A percentile compares a stretch with the other conserved stretches of the same genome.
Evolutionary conservation across 1,140 invertebrate genomes (phyloP).

Genomic region (Tigriopus japonicus): DNA sequence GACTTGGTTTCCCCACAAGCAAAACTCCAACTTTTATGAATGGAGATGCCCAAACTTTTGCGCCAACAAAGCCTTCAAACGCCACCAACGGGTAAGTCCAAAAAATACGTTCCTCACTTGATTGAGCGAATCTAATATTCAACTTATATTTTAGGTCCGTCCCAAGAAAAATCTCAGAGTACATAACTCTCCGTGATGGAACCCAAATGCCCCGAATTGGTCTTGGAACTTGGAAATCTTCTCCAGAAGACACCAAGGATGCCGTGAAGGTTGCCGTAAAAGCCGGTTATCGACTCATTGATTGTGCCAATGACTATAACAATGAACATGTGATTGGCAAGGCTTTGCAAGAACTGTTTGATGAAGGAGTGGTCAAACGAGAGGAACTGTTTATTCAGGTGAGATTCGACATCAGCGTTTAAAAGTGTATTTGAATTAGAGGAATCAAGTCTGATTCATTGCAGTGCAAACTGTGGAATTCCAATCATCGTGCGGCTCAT

Average conservation of each 20-base stretch:
- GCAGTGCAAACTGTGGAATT: not conserved
- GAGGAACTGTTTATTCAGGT: not conserved
- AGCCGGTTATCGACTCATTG: constrained; percentile 3
- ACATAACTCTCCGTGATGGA: not conserved
- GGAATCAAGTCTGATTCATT: too few species aligned
- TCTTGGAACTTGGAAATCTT: not conserved
- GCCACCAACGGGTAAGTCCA: too few species aligned
- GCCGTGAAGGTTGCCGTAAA: not conserved
- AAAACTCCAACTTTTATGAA: too few species aligned
- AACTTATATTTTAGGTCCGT: too few species aligned
- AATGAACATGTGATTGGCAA: constrained; percentile 5
- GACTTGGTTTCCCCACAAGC: too few species aligned
- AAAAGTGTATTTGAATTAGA: too few species aligned
- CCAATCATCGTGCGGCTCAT: not conserved
- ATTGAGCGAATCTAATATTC: too few species aligned
- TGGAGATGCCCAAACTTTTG: too few species aligned
- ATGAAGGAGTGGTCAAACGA: not conserved
- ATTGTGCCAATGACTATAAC: not conserved
- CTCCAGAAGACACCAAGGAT: not conserved
- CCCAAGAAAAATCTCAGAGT: too few species aligned
- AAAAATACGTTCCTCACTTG: too few species aligned
- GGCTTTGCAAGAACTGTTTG: not conserved
- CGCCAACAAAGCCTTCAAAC: too few species aligned
- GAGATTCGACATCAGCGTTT: too few species aligned
- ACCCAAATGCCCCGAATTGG: constrained; percentile 1